These are phyloP conservation scores for Bombus affinis DNA, from an alignment of 1,140 invertebrate species.

Conservation along the genomic window DNA sequence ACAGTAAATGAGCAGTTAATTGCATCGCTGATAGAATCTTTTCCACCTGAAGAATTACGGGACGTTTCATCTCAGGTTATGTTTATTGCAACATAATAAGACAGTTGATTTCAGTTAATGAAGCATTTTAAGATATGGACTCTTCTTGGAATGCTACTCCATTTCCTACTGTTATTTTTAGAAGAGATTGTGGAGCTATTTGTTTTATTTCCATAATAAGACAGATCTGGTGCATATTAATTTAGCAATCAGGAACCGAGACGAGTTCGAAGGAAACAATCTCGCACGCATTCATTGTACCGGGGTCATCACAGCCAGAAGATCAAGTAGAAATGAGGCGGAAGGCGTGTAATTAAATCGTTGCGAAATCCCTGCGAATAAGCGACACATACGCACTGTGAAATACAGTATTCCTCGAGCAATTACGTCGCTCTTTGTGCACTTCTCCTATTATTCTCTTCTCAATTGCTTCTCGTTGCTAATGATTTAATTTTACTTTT, in stretches of 20 bases:
- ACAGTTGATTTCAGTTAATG: neutral
- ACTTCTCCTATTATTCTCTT: neutral
- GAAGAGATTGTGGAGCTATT: neutral
- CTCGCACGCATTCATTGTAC: constrained; percentile 13
- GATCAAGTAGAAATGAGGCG: constrained; percentile 40
- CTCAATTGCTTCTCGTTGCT: neutral
- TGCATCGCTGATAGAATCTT: neutral
- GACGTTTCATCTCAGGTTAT: neutral
- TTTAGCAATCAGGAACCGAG: neutral
- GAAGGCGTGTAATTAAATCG: constrained; percentile 42
- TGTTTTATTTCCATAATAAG: neutral
- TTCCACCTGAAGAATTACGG: neutral
- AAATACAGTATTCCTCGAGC: neutral
- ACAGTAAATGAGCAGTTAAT: constrained; percentile 11
- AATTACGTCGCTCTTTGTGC: constrained; percentile 14
- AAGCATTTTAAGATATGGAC: neutral
- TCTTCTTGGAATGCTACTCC: neutral
- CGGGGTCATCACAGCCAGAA: neutral
- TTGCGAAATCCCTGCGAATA: constrained; percentile 20
- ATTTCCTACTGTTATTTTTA: neutral
- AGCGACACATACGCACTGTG: constrained; percentile 8
- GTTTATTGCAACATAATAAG: neutral
- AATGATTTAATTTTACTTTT: neutral
- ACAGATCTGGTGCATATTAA: neutral
- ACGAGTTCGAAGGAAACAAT: neutral